Base-by-base conservation (phyloP, 2,888 invertebrate species). In the Lacanobia wlatinum region DNA sequence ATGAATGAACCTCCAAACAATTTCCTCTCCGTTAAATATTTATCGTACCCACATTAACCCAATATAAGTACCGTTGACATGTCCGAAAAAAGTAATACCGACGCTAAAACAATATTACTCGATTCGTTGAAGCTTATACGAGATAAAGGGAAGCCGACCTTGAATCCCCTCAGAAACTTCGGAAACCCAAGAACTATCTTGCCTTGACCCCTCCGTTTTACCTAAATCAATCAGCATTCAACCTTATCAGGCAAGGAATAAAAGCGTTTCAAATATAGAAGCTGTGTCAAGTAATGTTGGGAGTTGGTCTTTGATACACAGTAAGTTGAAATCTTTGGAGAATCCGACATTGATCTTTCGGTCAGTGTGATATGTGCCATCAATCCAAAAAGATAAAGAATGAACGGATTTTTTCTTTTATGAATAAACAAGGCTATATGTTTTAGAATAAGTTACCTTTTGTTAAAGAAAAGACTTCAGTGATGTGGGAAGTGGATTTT, bases 341-440 rank as follows among this genome's bases (percentile, higher is more conserved):
- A 79, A 72, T 67, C 59, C 34, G 21, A 82, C 56, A 82, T 64
- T 77, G 78, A 82, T 82, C 52, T 82, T 65, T 64, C 50, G 82
- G 82, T 72, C 72, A 77, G 62, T 65, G 43, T 64, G 52, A 60
- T 70, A 70, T 40, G 43, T 62, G 55, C 59, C 55, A 82, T 77
- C 71, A 72, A 68, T 65, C 18, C 48, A 3, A 40, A 53, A 77
- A 48, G 60, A 65, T 77, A n/a, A n/a, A n/a, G n/a, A n/a, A n/a
- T n/a, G n/a, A n/a, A n/a, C n/a, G n/a, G n/a, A n/a, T n/a, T n/a
- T 61, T 53, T 68, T 72, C 52, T 48, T 65, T 77, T 68, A 60
- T 61, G 34, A 50, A 52, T 0, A 55, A 55, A 64, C 21, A 40
- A 80, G 8, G 43, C 10, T 18, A 16, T 18, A 50, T 55, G 12